phyloP scores from a whole-genome alignment of 2,113 vertebrate species.

The Apteryx owenii region DNA sequence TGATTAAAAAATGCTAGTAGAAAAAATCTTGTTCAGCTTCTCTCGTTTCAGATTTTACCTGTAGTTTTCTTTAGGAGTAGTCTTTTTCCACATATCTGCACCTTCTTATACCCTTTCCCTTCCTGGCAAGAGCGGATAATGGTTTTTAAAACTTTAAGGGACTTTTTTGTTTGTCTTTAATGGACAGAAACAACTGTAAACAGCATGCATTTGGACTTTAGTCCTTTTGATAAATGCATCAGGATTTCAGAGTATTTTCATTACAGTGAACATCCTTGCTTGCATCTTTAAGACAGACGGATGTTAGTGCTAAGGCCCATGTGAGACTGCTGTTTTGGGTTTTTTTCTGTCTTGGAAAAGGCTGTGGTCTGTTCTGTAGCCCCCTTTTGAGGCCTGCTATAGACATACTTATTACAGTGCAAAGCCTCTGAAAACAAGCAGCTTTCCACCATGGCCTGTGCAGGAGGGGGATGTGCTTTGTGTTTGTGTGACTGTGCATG shows the following conservation, averaged over 20 bases:
- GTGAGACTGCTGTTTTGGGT: background rate
- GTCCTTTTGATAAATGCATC: background rate
- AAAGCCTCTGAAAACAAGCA: background rate
- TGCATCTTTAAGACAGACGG: background rate
- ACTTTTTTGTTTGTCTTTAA: background rate
- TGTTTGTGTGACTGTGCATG: conserved; percentile 20
- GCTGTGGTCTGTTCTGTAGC: background rate
- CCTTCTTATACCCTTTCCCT: background rate
- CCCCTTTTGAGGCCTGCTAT: background rate
- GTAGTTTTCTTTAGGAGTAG: background rate
- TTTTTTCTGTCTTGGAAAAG: background rate
- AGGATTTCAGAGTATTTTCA: background rate
- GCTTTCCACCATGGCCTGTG: background rate
- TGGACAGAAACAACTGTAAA: background rate
- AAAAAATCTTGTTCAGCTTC: conserved; percentile 2
- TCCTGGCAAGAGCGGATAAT: fast-evolving
- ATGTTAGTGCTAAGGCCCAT: background rate
- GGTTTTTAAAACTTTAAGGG: background rate
- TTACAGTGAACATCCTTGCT: background rate
- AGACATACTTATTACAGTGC: background rate
- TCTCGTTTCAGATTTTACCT: background rate
- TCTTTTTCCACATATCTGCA: background rate
- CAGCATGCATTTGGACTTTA: background rate
- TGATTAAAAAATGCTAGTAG: background rate
- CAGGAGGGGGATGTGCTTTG: background rate